Conservation (phyloP, 1,140 invertebrate species). For the Hestina assimilis region DNA sequence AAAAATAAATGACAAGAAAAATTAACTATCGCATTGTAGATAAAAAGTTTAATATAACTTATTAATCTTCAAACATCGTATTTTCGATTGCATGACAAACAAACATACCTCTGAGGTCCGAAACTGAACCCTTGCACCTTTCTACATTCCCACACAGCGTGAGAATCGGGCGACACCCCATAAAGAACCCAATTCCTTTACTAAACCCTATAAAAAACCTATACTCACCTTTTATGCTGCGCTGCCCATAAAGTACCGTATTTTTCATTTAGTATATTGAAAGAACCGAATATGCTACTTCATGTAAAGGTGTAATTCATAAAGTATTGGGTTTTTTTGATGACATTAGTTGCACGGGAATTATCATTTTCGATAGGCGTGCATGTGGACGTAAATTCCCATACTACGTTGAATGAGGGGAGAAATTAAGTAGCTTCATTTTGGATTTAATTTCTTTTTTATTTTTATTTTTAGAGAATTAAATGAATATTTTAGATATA, state of each 20-base stretch:
- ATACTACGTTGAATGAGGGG: constrained; percentile 58
- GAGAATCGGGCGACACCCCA: constrained; percentile 59
- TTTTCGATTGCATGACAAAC: constrained; percentile 34
- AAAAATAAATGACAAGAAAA: not conserved
- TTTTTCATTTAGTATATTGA: constrained; percentile 33
- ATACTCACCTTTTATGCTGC: constrained; percentile 57
- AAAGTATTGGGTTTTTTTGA: constrained; percentile 44
- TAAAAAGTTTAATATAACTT: not conserved
- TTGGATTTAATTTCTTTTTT: constrained; percentile 10
- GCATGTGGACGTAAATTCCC: constrained; percentile 55
- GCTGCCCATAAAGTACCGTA: constrained; percentile 44
- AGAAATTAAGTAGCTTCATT: constrained; percentile 61
- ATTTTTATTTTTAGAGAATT: constrained; percentile 9
- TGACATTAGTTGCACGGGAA: constrained; percentile 16
- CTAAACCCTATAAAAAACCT: constrained; percentile 43
- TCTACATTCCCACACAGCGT: constrained; percentile 72
- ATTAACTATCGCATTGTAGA: too few species aligned
- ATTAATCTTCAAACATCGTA: constrained; percentile 3
- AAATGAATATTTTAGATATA: not conserved
- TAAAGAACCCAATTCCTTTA: constrained; percentile 51
- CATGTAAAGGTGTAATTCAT: constrained; percentile 49
- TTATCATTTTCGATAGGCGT: constrained; percentile 46
- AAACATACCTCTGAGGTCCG: constrained; percentile 28
- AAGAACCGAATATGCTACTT: constrained; percentile 44
- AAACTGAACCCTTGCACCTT: constrained; percentile 61